Percentiles rank a stretch among this genome's conserved stretches.
Evolutionary conservation across 30 jellyfish, hydroid and myxozoan species (phyloP).

Genomic region (Mastigias papua): DNA sequence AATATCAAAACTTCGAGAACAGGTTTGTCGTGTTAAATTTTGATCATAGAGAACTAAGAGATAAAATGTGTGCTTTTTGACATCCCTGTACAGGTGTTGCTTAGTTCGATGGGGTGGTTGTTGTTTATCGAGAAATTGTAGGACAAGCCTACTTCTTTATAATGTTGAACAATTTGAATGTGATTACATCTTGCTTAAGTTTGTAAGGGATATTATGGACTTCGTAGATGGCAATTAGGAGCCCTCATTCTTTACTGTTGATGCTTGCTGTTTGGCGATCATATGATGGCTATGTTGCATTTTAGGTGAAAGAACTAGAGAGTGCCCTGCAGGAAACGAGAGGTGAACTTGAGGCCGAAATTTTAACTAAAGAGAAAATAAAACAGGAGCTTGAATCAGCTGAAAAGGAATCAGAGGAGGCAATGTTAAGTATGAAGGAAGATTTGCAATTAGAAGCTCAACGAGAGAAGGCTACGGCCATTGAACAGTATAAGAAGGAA

Average conservation of each 20-base stretch:
- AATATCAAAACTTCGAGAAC: conserved; percentile 76
- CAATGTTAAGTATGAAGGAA: conserved; percentile 70
- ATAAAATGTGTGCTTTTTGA: no score
- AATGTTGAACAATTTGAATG: no score
- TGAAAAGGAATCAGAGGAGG: conserved; percentile 77
- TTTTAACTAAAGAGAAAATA: conserved; percentile 61
- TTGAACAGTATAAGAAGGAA: conserved; percentile 70
- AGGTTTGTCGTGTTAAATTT: conserved; percentile 21
- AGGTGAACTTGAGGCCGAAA: conserved; percentile 84
- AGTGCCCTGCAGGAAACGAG: conserved; percentile 65
- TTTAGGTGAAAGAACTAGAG: conserved; percentile 69
- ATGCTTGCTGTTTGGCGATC: neutral
- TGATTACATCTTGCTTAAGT: no score
- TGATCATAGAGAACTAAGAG: no score
- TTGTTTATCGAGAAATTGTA: no score
- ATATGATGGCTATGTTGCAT: neutral
- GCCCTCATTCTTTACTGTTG: no score
- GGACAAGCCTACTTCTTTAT: no score
- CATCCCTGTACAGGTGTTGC: no score
- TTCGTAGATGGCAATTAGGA: no score
- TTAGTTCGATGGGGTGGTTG: no score
- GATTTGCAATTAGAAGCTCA: conserved; percentile 74
- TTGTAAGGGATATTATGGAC: no score
- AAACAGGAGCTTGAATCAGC: conserved; percentile 55
- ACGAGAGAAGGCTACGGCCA: conserved; percentile 75